Percentiles rank a stretch among this genome's conserved stretches.
Conservation (phyloP, 2,888 invertebrate species). For the Luperina testacea region DNA sequence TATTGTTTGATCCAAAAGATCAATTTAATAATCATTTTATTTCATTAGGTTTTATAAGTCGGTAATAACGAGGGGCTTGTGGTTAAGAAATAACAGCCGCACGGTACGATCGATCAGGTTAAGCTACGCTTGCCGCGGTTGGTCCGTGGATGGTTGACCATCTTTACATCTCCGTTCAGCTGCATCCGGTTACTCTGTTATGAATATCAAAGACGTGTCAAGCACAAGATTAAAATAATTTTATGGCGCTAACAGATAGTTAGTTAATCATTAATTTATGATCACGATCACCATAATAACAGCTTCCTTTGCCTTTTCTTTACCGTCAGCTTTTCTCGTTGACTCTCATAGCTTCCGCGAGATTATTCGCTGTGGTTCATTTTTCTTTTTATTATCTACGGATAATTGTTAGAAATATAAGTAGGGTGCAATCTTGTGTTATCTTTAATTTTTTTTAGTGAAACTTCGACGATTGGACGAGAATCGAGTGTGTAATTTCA, state of each 20-base stretch:
- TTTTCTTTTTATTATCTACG: background rate
- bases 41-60: background rate
- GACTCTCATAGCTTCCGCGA: conserved; percentile 19
- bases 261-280: conserved; percentile 44
- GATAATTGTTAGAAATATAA: background rate
- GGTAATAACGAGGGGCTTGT: background rate
- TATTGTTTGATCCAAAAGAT: no score
- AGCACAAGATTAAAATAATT: conserved; percentile 38
- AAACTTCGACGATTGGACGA: background rate
- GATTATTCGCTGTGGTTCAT: conserved; percentile 11
- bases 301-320: conserved; percentile 29
- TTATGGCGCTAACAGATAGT: conserved; percentile 29
- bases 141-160: no score
- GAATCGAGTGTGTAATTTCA: background rate
- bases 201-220: conserved; percentile 35
- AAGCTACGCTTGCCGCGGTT: no score
- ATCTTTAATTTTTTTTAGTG: background rate
- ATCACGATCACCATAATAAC: conserved; percentile 45
- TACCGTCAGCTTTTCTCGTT: conserved; percentile 25
- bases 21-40: background rate
- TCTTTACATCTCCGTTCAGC: no score
- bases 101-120: no score
- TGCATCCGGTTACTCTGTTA: background rate
- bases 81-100: no score
- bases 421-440: background rate